A percentile compares a stretch with the other conserved stretches of the same genome.
These are phyloP conservation scores for Deroplatys truncata DNA, from an alignment of 2,888 invertebrate genomes.

Conservation along the genomic window DNA sequence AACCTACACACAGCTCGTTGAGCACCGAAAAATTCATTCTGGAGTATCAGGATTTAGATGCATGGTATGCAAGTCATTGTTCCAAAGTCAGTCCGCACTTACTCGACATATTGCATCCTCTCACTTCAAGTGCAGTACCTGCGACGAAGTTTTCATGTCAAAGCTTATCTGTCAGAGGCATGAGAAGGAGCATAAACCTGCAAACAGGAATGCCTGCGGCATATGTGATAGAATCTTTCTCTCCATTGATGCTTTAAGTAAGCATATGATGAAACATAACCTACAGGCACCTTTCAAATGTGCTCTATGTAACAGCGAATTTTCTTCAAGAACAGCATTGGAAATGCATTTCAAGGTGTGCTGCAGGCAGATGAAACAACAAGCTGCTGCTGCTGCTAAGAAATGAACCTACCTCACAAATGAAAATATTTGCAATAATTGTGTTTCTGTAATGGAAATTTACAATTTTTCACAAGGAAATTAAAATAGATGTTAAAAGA, in stretches of 20 bases:
- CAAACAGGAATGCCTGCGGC: neutral
- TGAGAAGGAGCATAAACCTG: neutral
- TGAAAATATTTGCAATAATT: too few species aligned
- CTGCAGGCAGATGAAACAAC: neutral
- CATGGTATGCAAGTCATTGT: neutral
- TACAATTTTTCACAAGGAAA: too few species aligned
- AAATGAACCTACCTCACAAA: too few species aligned
- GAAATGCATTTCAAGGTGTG: neutral
- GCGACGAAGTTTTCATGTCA: neutral
- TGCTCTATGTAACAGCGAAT: neutral
- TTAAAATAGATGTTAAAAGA: too few species aligned
- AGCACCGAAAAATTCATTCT: neutral
- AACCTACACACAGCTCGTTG: neutral
- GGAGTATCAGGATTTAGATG: neutral
- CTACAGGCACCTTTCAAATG: neutral
- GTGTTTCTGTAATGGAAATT: too few species aligned
- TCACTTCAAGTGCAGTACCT: neutral
- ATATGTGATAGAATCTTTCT: neutral
- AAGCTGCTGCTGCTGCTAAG: too few species aligned
- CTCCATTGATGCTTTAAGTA: neutral
- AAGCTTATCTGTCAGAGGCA: neutral
- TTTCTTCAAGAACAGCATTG: neutral
- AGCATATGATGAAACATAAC: neutral
- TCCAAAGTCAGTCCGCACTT: neutral
- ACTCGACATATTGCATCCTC: neutral